Percentiles rank a stretch among this genome's conserved stretches.
Evolutionary conservation across 2,113 vertebrate genomes (phyloP).

Genomic region (Tenrec ecaudatus): DNA sequence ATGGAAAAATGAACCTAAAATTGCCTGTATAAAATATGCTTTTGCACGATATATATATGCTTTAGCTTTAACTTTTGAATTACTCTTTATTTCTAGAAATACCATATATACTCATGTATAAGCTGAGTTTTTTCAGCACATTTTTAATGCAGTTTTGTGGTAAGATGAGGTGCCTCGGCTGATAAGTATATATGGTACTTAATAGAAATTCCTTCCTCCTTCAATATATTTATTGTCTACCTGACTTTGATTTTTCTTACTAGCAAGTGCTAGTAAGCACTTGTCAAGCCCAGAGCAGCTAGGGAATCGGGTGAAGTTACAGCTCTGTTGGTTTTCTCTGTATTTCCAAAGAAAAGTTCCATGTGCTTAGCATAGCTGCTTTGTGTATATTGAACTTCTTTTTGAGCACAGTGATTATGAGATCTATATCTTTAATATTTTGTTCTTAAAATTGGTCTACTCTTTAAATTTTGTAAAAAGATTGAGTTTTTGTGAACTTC

Average conservation of each 20-base stretch:
- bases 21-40: neutral
- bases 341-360: neutral
- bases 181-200: no score
- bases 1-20: neutral
- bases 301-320: neutral
- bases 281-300: neutral
- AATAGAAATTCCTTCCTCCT: neutral
- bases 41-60: neutral
- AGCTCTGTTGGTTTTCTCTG: neutral
- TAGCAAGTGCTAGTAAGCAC: neutral
- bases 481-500: slow-evolving; percentile 50
- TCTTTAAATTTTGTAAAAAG: slow-evolving; percentile 1
- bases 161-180: no score
- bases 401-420: neutral
- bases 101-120: no score
- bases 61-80: neutral
- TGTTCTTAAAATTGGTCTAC: neutral
- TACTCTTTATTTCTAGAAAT: neutral
- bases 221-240: neutral
- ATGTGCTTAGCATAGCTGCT: neutral
- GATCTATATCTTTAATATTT: neutral
- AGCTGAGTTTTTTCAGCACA: no score
- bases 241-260: neutral
- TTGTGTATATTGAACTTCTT: neutral
- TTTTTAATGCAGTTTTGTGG: no score